Evolutionary conservation across 2,797 vertebrate species (phyloP), one percentile per base, ranked within the genome.

Genomic region (Phrynocephalus guinanensis): DNA sequence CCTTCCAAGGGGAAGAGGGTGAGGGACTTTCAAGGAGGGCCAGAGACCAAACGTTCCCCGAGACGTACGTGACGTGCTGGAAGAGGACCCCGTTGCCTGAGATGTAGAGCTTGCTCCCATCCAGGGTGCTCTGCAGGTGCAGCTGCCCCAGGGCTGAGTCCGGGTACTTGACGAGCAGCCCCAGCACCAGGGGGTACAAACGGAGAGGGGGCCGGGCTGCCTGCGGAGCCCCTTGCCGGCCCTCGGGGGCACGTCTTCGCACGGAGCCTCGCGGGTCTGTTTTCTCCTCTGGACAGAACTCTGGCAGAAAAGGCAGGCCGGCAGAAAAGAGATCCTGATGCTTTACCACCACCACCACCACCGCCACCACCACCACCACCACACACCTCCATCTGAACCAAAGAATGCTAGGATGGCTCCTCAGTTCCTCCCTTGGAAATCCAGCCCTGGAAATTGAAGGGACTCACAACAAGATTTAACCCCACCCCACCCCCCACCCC

Each of bases 71-170:
- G 88, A 96, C 92, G 0, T 96, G 96, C 83, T 96, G 96, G 84
- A 97, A 97, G 77, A 97, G 94, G 60, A 96, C 91, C 7, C 95
- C 94, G 0, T 94, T 93, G 7, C 96, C 95, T 0, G 93, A 94
- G 90, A 97, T 92, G 87, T 95, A 95, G 24, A 95, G 89, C 86
- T 89, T 90, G 77, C 92, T 96, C 78, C 95, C 93, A 1, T 95
- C 94, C 76, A 96, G 71, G 0, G 93, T 94, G 87, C 96, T 94
- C 87, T 96, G 93, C 6, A 97, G 91, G 79, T 83, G 92, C 26
- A 97, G 95, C 93, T 97, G 96, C 30, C 97, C 96, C 85, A 96
- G 88, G 0, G 95, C 94, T 0, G 95, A 97, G 86, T 97, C 96
- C 0, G 95, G 96, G 77, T 96, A 96, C 83, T 93, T 96, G 83